Evolutionary conservation across 1,140 invertebrate species (phyloP).

Genomic region (Drosophila murphyi): DNA sequence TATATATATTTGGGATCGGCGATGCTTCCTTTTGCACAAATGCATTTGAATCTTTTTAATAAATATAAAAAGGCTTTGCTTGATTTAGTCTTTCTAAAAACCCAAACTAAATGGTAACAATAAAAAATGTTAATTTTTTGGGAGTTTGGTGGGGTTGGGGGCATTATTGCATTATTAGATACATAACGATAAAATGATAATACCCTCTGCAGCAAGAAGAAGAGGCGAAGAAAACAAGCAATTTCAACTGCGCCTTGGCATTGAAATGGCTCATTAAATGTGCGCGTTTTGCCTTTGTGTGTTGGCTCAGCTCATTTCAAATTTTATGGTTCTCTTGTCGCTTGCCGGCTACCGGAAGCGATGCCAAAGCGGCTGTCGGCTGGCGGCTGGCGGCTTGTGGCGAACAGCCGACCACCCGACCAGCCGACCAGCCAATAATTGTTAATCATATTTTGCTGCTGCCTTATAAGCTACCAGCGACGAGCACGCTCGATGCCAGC

Average conservation of each 20-base stretch:
- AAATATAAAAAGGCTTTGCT: too few species aligned
- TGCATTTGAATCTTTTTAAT: too few species aligned
- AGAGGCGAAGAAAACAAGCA: not conserved
- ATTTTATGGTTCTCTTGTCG: constrained; percentile 44
- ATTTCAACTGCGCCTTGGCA: constrained; percentile 32
- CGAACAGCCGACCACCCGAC: not conserved
- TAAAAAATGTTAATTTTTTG: too few species aligned
- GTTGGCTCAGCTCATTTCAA: constrained; percentile 31
- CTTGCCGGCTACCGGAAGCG: constrained; percentile 34
- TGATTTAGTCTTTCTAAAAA: too few species aligned
- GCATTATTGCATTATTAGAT: too few species aligned
- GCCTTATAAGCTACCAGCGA: constrained; percentile 15
- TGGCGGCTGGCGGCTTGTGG: not conserved
- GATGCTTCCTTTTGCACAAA: too few species aligned
- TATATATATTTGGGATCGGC: too few species aligned
- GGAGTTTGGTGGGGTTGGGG: too few species aligned
- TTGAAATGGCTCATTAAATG: constrained; percentile 48
- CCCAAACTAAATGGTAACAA: too few species aligned
- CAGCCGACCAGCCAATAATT: constrained; percentile 27
- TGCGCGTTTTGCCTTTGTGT: constrained; percentile 35
- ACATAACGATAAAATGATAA: too few species aligned
- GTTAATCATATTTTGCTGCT: constrained; percentile 34
- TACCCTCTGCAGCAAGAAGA: too few species aligned
- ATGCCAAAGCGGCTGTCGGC: constrained; percentile 12
- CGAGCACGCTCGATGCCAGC: constrained; percentile 10